Conservation (phyloP, 92 coral and sea anemone genomes). For the Epizoanthus illoricatus region DNA sequence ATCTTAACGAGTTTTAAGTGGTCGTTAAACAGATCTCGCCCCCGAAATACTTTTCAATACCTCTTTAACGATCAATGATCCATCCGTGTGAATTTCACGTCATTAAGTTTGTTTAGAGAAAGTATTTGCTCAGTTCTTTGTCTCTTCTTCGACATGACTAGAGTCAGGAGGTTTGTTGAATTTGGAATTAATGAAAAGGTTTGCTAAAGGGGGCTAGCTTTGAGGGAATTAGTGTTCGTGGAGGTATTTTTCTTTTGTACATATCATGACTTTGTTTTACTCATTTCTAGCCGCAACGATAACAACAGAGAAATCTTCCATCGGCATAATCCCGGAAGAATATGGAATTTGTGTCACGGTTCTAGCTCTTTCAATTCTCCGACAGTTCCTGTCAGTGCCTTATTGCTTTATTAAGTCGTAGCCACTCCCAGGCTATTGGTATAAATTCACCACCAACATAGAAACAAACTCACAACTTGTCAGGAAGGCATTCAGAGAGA, state of each 20-base stretch:
- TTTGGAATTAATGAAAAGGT: constrained; percentile 6
- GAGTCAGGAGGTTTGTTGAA: constrained; percentile 9
- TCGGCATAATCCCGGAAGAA: constrained; percentile 41
- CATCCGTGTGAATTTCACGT: not conserved
- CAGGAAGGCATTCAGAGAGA: not conserved
- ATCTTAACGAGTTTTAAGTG: constrained; percentile 18
- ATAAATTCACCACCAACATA: constrained; percentile 45
- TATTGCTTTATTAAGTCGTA: constrained; percentile 8
- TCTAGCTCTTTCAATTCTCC: constrained; percentile 23
- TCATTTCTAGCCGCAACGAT: not conserved
- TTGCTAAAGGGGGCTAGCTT: not conserved
- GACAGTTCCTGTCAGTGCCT: constrained; percentile 31
- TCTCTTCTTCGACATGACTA: constrained; percentile 9
- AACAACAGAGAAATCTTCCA: constrained; percentile 21
- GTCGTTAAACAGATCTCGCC: constrained; percentile 13
- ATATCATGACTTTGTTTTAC: constrained; percentile 16
- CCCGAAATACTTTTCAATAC: not conserved
- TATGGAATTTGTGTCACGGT: constrained; percentile 36
- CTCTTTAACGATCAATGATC: constrained; percentile 38
- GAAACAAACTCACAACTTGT: constrained; percentile 19
- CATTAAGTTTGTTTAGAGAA: constrained; percentile 14
- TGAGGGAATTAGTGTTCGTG: constrained; percentile 11
- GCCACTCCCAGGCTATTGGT: constrained; percentile 69
- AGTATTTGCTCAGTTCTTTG: not conserved
- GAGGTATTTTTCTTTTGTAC: constrained; percentile 11